These are phyloP conservation scores for Arion vulgaris DNA, from an alignment of 1,140 invertebrate genomes.

Conservation along the genomic window DNA sequence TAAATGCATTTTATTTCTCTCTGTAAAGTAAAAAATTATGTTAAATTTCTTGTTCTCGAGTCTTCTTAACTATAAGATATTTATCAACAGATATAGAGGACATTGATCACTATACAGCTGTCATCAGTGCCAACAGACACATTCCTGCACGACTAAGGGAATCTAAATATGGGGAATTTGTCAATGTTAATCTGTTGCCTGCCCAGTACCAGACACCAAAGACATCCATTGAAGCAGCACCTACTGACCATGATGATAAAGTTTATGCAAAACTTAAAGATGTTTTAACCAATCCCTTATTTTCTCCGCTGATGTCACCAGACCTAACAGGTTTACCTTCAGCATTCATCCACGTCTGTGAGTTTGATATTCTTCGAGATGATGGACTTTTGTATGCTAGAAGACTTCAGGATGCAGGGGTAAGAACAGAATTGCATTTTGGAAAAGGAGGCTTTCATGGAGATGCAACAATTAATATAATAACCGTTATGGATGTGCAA, in stretches of 20 bases:
- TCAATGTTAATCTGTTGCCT: neutral
- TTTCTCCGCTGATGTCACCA: slow-evolving; percentile 25
- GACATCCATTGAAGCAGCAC: neutral
- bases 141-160: no score
- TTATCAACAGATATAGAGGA: no score
- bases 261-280: slow-evolving; percentile 3
- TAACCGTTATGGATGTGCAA: neutral
- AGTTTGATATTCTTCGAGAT: slow-evolving; percentile 55
- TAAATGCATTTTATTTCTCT: no score
- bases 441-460: no score
- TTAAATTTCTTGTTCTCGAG: neutral
- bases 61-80: no score
- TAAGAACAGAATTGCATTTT: no score
- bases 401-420: no score
- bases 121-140: no score
- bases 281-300: slow-evolving; percentile 3
- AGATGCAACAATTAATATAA: slow-evolving; percentile 51
- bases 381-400: no score
- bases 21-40: no score
- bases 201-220: neutral
- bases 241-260: neutral
- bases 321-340: slow-evolving; percentile 38
- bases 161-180: no score
- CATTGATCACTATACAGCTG: no score
- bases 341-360: slow-evolving; percentile 41